These are phyloP conservation scores for Cheiracanthium punctorium DNA, from an alignment of 2,888 invertebrate species.

Conservation along the genomic window DNA sequence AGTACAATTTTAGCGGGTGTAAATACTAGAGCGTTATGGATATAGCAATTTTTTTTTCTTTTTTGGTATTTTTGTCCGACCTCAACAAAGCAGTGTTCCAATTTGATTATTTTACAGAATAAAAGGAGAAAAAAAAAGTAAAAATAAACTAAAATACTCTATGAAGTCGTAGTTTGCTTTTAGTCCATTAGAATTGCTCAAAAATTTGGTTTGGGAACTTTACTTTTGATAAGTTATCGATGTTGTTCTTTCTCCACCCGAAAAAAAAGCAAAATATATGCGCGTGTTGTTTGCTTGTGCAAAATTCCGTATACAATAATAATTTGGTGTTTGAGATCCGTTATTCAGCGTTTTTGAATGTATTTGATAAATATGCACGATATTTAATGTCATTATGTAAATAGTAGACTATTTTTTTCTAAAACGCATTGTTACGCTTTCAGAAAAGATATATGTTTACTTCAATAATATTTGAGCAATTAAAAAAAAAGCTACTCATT, in stretches of 20 bases:
- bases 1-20: not conserved
- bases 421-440: not conserved
- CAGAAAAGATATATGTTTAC: too few relatives aligned
- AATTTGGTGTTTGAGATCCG: not conserved
- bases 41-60: slow-evolving; percentile 49
- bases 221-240: slow-evolving; percentile 9
- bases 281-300: not conserved
- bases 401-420: not conserved
- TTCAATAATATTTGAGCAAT: too few relatives aligned
- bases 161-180: not conserved
- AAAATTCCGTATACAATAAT: not conserved
- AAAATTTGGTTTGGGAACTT: not conserved
- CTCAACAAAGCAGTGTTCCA: not conserved
- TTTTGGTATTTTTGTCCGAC: slow-evolving; percentile 17
- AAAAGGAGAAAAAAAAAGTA: not conserved
- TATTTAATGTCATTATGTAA: not conserved
- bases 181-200: not conserved
- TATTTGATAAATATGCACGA: not conserved
- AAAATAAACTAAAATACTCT: not conserved
- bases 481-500: too few relatives aligned
- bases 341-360: not conserved
- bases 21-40: slow-evolving; percentile 52
- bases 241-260: too few relatives aligned
- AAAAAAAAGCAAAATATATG: not conserved
- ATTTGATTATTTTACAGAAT: not conserved